Conservation (phyloP, 2,797 vertebrate species). For the Tokudaia tokunoshimensis region DNA sequence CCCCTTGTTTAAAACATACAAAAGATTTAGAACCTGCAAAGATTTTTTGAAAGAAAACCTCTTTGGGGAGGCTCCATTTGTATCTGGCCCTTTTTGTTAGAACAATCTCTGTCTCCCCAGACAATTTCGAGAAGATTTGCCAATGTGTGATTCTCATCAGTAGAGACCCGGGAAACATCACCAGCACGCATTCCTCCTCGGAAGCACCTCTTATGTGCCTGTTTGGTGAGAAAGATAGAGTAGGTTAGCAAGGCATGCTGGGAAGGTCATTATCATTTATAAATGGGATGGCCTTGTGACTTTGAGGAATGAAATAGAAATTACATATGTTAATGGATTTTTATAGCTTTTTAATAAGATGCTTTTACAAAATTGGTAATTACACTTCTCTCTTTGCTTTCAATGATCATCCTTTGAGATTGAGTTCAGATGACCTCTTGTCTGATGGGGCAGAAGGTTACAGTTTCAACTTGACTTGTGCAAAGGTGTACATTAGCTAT, state of each 20-base stretch:
- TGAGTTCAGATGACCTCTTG: slow-evolving; percentile 38
- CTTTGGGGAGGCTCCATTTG: slow-evolving; percentile 3
- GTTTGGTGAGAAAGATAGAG: background rate
- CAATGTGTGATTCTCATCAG: background rate
- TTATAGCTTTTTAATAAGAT: slow-evolving; percentile 40
- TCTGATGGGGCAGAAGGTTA: background rate
- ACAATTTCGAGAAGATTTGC: background rate
- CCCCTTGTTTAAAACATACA: slow-evolving; percentile 24
- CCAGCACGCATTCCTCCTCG: background rate
- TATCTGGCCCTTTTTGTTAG: background rate
- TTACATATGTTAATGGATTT: slow-evolving; percentile 9
- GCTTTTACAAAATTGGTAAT: slow-evolving; percentile 5
- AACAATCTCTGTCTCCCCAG: slow-evolving; percentile 8
- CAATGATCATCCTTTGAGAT: slow-evolving; percentile 16
- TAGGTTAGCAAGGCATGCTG: background rate
- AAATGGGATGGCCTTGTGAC: slow-evolving; percentile 36
- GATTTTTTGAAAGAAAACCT: slow-evolving; percentile 28
- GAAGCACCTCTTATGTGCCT: background rate
- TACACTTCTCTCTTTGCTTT: background rate
- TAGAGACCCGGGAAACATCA: background rate
- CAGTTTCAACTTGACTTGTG: slow-evolving; percentile 50
- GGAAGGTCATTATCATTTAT: slow-evolving; percentile 10
- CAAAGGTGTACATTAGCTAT: slow-evolving; percentile 1
- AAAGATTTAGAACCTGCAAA: slow-evolving; percentile 14
- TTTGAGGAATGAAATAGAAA: slow-evolving; percentile 62